Evolutionary conservation across 1,140 invertebrate species (phyloP), one percentile per base, ranked within the genome.

Genomic region (Palaemon carinicauda): DNA sequence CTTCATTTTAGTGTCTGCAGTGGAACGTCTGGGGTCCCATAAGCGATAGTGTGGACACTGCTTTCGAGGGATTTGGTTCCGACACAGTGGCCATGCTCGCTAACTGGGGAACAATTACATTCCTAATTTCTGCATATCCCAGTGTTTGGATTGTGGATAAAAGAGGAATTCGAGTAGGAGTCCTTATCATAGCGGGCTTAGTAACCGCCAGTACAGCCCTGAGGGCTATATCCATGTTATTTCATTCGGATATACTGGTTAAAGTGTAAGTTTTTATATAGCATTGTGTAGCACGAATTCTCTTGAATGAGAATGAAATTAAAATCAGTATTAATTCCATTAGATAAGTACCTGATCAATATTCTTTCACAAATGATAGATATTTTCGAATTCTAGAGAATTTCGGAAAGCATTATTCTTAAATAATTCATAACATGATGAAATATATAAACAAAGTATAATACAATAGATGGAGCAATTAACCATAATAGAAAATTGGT

Each of bases 21-120:
- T 86, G 84, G 84, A 74, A 74, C 31, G 74, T 53, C 2, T 86
- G 77, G 77, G 84, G 84, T 50, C 84, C 84, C 24, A 51, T 86
- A 14, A 80, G 60, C 17, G 84, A 80, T 41, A 86, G 84, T 50
- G 60, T 86, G 65, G 14, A 80, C n/a, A 29, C 19, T 9, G 78
- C 60, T 31, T 80, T 86, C 31, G 19, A 54, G 21, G 84, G 84
- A 21, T 86, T 77, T 77, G 84, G 77, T 15, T 53, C 77, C 7
- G 31, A 56, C 14, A 86, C 77, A n/a, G 84, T 86, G 69, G 77
- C 84, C 29, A 71, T 86, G 65, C 80, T 80, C 60, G 41, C 69
- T 17, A 86, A 86, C 65, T 80, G 77, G 77, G 84, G 77, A 21
- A 74, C 77, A 27, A 86, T 86, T 19, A 80, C 29, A 3, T 86